Percentiles rank a stretch among this genome's conserved stretches.
Evolutionary conservation across 1,140 invertebrate genomes (phyloP).

Genomic region (Monomorium pharaonis): DNA sequence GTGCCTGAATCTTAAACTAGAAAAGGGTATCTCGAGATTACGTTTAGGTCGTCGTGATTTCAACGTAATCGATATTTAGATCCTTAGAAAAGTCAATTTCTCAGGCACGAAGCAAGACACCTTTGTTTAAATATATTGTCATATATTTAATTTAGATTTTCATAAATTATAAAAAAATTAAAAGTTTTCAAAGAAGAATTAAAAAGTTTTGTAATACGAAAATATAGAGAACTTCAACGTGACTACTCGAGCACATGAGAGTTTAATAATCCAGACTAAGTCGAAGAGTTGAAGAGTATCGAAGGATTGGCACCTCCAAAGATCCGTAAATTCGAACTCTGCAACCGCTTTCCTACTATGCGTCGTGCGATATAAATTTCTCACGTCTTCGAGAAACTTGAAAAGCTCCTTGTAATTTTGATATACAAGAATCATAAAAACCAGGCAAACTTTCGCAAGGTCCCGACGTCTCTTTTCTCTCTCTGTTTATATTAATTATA

Average conservation of each 20-base stretch:
- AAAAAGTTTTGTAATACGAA: neutral
- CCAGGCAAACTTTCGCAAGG: conserved; percentile 38
- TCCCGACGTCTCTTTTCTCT: conserved; percentile 11
- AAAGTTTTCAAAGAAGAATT: neutral
- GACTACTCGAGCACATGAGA: neutral
- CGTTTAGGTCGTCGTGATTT: neutral
- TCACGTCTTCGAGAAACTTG: neutral
- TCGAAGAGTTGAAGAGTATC: neutral
- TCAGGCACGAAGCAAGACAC: neutral
- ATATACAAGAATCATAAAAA: neutral
- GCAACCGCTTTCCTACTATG: neutral
- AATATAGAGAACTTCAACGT: neutral
- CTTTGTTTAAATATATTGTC: conserved; percentile 2
- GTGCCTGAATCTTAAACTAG: neutral
- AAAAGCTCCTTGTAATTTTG: neutral
- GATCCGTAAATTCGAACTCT: neutral
- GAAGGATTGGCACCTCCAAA: neutral
- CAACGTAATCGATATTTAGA: neutral
- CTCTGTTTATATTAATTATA: conserved; percentile 32
- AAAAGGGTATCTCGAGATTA: neutral
- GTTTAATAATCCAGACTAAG: neutral
- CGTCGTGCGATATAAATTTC: neutral
- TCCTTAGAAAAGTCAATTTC: conserved; percentile 1
- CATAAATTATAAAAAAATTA: conserved; percentile 5
- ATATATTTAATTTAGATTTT: conserved; percentile 1